Conservation (phyloP, 2,797 vertebrate species). For the Chelidonichthys spinosus region DNA sequence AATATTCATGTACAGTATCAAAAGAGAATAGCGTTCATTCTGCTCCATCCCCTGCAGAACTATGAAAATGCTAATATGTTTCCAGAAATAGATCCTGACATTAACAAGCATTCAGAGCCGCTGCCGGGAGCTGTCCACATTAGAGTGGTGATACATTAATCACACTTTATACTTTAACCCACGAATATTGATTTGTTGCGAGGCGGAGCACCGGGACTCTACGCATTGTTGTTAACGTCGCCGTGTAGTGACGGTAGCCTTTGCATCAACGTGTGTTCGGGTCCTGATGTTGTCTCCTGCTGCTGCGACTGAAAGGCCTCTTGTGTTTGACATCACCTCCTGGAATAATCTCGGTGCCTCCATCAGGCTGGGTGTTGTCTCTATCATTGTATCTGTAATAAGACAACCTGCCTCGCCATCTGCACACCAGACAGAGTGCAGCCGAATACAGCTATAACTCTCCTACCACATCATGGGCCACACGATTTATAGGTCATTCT, state of each 20-base stretch:
- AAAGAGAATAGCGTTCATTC: conserved; percentile 59
- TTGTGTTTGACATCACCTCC: conserved; percentile 33
- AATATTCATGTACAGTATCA: conserved; percentile 74
- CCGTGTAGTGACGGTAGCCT: conserved; percentile 33
- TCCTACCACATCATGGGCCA: neutral
- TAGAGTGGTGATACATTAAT: conserved; percentile 65
- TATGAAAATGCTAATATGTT: conserved; percentile 68
- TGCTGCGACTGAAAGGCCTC: conserved; percentile 34
- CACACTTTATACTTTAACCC: conserved; percentile 73
- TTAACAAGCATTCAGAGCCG: conserved; percentile 64
- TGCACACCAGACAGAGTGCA: conserved; percentile 23
- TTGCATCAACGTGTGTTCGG: conserved; percentile 37
- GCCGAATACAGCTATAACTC: neutral
- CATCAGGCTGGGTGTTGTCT: conserved; percentile 25
- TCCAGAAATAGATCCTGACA: conserved; percentile 74
- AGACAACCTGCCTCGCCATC: conserved; percentile 36
- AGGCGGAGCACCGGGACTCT: conserved; percentile 29
- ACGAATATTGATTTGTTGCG: conserved; percentile 68
- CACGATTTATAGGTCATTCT: neutral
- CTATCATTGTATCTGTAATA: conserved; percentile 38
- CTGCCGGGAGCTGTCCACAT: conserved; percentile 64
- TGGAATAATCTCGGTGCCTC: conserved; percentile 20
- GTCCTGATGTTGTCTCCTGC: conserved; percentile 16
- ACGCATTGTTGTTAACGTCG: conserved; percentile 33
- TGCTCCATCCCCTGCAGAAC: conserved; percentile 54